Evolutionary conservation across 2,113 vertebrate species (phyloP), one percentile per base, ranked within the genome.

Genomic region (Aegithalos caudatus): DNA sequence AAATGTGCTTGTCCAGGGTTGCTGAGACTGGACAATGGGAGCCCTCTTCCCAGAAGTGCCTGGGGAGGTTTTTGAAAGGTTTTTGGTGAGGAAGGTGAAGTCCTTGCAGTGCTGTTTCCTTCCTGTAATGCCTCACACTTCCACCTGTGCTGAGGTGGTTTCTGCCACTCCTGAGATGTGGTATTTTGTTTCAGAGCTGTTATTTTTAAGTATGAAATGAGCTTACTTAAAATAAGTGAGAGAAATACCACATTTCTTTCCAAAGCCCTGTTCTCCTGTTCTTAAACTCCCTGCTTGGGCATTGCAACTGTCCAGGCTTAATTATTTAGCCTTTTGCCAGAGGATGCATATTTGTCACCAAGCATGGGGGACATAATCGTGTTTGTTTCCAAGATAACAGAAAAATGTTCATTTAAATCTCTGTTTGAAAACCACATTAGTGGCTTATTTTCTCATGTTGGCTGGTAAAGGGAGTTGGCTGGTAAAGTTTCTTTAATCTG

Each of bases 21-120:
- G 37, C 19, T 40, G 25, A 47, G 42, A 6, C 20, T 61, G 47
- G n/a, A 42, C 10, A 19, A 18, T 21, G 25, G 35, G 47, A 66
- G 3, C 27, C 7, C 5, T 53, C 45, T 16, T 86, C 28, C 40
- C 0, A 0, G 3, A 44, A 25, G 8, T 28, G 11, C 13, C 10
- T 35, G 21, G 57, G 24, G 27, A 85, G 13, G 20, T 18, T 80
- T 83, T 40, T 28, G 57, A 14, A 47, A 77, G 24, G 17, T 51
- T 88, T 90, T 69, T 24, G 19, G 40, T 24, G 27, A 72, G 44
- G 16, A 50, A 57, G 16, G 11, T 8, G 71, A 18, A 9, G 42
- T 70, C 22, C n/a, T 51, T 88, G 65, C 23, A 58, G 28, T 25
- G 20, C 7, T 70, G 12, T 23, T 25, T 61, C 37, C 37, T 61